A percentile compares a stretch with the other conserved stretches of the same genome.
phyloP scores from a whole-genome alignment of 2,888 invertebrate species.

The Conistra vaccinii region DNA sequence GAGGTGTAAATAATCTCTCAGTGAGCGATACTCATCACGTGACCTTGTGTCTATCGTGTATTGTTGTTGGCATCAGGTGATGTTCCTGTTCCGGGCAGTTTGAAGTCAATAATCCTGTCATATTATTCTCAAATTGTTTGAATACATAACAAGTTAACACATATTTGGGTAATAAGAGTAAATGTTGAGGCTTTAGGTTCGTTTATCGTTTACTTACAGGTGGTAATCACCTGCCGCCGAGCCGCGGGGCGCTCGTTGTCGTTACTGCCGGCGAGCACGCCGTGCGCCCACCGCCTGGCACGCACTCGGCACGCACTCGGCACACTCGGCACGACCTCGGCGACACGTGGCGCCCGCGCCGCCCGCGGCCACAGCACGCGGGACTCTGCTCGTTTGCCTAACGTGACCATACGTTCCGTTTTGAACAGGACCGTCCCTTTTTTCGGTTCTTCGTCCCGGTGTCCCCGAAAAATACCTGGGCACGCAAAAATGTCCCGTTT shows the following conservation, averaged over 20 bases:
- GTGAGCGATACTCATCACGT: too few relatives aligned
- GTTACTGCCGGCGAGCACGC: neutral
- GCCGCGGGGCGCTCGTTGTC: conserved; percentile 26
- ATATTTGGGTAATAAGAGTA: conserved; percentile 15
- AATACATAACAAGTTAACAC: conserved; percentile 25
- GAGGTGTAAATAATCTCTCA: too few relatives aligned
- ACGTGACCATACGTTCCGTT: too few relatives aligned
- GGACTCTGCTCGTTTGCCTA: too few relatives aligned
- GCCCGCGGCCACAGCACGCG: neutral
- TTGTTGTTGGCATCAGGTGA: too few relatives aligned
- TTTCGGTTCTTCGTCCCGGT: too few relatives aligned
- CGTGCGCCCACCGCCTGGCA: neutral
- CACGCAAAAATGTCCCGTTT: too few relatives aligned
- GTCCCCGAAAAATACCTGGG: too few relatives aligned
- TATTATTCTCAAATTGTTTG: conserved; percentile 19
- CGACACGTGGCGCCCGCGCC: neutral
- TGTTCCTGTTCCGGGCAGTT: conserved; percentile 1
- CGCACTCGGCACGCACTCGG: conserved; percentile 7
- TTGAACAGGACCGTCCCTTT: too few relatives aligned
- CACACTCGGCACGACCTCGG: neutral
- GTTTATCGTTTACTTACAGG: conserved; percentile 20
- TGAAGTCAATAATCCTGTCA: neutral
- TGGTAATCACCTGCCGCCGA: conserved; percentile 21
- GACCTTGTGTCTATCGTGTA: too few relatives aligned
- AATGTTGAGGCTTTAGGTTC: conserved; percentile 1